These are phyloP conservation scores for Cochlearius cochlearius DNA, from an alignment of 2,113 vertebrate genomes.

Conservation along the genomic window DNA sequence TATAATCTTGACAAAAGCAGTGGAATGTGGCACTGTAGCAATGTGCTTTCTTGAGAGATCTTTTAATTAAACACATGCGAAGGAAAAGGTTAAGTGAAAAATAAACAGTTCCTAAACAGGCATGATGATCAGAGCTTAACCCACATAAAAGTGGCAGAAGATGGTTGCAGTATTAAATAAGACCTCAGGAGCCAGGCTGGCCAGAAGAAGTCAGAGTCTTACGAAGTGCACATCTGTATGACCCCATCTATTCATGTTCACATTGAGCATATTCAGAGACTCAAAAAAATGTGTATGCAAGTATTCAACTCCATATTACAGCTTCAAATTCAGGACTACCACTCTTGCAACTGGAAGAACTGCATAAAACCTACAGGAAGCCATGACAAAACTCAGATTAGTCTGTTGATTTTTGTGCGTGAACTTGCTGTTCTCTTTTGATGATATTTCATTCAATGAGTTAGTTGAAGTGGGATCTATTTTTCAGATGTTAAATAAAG, in stretches of 20 bases:
- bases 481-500: not conserved
- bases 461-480: not conserved
- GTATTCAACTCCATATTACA: not conserved
- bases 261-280: not conserved
- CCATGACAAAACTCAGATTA: not conserved
- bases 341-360: not conserved
- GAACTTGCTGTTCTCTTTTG: not conserved
- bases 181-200: not conserved
- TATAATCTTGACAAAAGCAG: slow-evolving; percentile 4
- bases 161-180: not conserved
- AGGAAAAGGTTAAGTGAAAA: slow-evolving; percentile 32
- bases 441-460: not conserved
- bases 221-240: not conserved
- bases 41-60: not conserved
- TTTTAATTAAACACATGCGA: slow-evolving; percentile 40
- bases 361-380: not conserved
- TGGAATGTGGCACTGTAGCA: not conserved
- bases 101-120: slow-evolving; percentile 18
- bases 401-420: accelerated
- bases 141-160: not conserved
- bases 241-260: not conserved
- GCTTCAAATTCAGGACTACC: not conserved
- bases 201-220: not conserved
- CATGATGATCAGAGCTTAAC: not conserved
- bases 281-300: not conserved